Conservation (phyloP, 2,888 invertebrate species). For the Ashinkailepas kermadecensis region DNA sequence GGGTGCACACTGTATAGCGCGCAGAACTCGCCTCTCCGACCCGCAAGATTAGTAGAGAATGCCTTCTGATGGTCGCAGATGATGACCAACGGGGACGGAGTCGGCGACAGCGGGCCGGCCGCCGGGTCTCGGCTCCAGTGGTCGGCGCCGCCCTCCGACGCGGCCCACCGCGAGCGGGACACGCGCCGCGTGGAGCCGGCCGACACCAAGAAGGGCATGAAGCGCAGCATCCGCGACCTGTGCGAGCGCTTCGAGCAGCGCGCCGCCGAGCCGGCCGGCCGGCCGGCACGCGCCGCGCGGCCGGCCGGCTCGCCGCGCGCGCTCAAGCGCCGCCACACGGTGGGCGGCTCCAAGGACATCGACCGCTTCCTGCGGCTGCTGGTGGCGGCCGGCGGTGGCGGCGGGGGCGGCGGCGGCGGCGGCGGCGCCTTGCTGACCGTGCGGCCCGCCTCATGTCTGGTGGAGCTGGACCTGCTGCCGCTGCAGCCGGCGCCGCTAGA, state of each 20-base stretch:
- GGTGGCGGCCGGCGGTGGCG: constrained; percentile 40
- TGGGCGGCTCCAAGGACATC: constrained; percentile 85
- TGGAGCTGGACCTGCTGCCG: constrained; percentile 11
- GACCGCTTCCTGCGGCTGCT: constrained; percentile 50
- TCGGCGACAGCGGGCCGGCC: background rate
- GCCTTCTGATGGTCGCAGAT: background rate
- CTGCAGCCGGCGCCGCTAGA: constrained; percentile 11
- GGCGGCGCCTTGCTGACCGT: constrained; percentile 34
- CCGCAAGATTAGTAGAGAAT: background rate
- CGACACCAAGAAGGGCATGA: constrained; percentile 24
- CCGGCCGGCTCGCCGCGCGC: constrained; percentile 29
- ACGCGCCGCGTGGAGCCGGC: background rate
- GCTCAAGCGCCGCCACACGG: constrained; percentile 78
- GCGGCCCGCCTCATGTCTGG: constrained; percentile 16
- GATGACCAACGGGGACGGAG: background rate
- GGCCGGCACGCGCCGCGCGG: constrained; percentile 53
- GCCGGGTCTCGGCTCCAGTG: background rate
- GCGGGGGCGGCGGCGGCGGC: constrained; percentile 44
- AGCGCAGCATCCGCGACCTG: constrained; percentile 17
- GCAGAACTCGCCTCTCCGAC: too few relatives aligned
- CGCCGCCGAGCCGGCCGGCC: constrained; percentile 57
- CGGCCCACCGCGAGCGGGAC: background rate
- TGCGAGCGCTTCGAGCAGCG: constrained; percentile 17
- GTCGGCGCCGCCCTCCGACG: background rate
- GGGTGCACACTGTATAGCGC: background rate